Evolutionary conservation across 2,797 vertebrate genomes (phyloP), one percentile per base, ranked within the genome.

Genomic region (Enteromius viviparus): DNA sequence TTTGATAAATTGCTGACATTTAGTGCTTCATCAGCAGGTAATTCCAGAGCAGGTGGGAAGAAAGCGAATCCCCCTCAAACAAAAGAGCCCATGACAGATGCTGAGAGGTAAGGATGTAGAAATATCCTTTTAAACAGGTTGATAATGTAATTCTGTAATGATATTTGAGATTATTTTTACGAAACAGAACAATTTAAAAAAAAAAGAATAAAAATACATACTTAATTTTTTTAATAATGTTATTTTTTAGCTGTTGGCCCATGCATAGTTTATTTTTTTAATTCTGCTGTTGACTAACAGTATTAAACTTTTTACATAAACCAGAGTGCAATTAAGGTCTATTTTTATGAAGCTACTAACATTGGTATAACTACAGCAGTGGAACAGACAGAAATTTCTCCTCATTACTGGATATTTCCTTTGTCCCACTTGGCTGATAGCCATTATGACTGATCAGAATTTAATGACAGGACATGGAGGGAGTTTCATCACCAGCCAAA

Each of bases 391-490:
- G 85, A 91, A 90, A 89, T 88, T 64, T 88, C 62, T 87, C 55
- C 91, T 93, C 92, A 94, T 85, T 92, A 92, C 90, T 86, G 82
- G 81, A 88, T 90, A 87, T 87, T 89, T 89, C 82, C 88, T 89
- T 87, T 82, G 84, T 89, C 91, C 87, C 91, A 89, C 88, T 93
- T 89, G 91, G 90, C 92, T 93, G 93, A 95, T 94, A 93, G 92
- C 92, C 90, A 93, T 91, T 90, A 93, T 95, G 95, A 95, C 91
- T 90, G 91, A 96, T 94, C 94, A 92, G 92, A 93, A 89, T 96
- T 95, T 96, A 95, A 96, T 92, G 94, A 94, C 94, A 94, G 94
- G 94, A 94, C 93, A 90, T 82, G 84, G 89, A 91, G 93, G 89
- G 92, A 91, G 76, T 92, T 95, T 91, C 90, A 93, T 95, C 93